Evolutionary conservation across 2,113 vertebrate genomes (phyloP).

Genomic region (Puntigrus tetrazona): DNA sequence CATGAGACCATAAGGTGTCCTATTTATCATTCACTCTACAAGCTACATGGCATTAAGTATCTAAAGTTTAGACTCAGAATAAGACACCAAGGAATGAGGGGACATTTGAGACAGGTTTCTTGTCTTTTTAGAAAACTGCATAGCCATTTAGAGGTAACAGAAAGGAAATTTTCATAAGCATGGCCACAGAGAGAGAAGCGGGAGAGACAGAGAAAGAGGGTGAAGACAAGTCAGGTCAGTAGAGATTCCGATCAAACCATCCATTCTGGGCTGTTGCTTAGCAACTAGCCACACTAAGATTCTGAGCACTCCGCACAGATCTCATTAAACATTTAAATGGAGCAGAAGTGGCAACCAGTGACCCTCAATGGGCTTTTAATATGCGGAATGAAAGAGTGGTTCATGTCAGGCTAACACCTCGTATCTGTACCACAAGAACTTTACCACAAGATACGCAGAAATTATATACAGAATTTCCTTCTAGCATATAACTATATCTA

Average conservation of each 20-base stretch:
- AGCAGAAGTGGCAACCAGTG: slow-evolving; percentile 34
- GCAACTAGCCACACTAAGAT: slow-evolving; percentile 44
- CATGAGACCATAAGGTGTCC: not conserved
- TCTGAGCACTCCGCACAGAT: slow-evolving; percentile 16
- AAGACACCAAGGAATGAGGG: not conserved
- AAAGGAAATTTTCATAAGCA: no score
- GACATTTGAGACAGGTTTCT: not conserved
- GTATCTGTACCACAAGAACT: not conserved
- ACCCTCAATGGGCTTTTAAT: slow-evolving; percentile 29
- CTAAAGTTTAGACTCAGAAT: not conserved
- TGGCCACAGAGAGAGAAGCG: not conserved
- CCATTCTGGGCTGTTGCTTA: slow-evolving; percentile 35
- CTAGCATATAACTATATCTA: not conserved
- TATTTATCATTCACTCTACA: not conserved
- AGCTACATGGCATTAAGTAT: not conserved
- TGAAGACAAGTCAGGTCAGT: slow-evolving; percentile 27
- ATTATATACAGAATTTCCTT: slow-evolving; percentile 10
- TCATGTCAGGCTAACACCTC: not conserved
- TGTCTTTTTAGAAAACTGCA: not conserved
- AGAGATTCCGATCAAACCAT: not conserved
- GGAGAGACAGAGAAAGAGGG: not conserved
- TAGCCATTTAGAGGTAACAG: not conserved
- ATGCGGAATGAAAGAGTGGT: not conserved
- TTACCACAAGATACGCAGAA: not conserved
- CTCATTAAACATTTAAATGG: slow-evolving; percentile 41